Base-by-base conservation (phyloP, 2,113 vertebrate species). In the Callorhinus ursinus region DNA sequence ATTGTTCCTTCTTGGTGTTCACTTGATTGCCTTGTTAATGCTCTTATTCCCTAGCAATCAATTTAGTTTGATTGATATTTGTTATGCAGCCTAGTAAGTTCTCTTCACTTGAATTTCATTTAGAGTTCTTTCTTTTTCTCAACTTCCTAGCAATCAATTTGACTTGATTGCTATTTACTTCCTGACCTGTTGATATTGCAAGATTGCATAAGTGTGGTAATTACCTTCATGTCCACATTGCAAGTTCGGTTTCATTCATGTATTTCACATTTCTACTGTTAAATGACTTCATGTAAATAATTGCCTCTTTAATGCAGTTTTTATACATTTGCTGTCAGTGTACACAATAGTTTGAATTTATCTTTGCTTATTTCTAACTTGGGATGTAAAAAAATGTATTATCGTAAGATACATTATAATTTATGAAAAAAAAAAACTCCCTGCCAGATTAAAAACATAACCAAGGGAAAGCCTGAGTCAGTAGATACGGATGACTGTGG, bases 41-140 rank as follows among this genome's bases (percentile, higher is more conserved):
- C 93, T 97, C 90, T 83, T 96, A 83, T 65, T 98, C 84, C 79
- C 39, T 51, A 94, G 87, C 92, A 98, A 98, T 98, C 97, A 97
- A 63, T 98, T 98, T 97, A 85, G 94, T 96, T 97, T 98, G 97
- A 97, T 98, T 98, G 97, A 98, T 98, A 97, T 98, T 98, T 98
- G 87, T 98, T 93, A 93, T 95, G 97, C 96, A 97, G 92, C 74
- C 69, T 86, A 88, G 65, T 80, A 94, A 98, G 65, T 98, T 97
- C 76, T 55, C 96, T 97, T 98, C 97, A 85, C 61, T 96, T 92
- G 55, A 49, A 69, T 80, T 98, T 97, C 93, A 97, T 97, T 97
- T 97, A 67, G 53, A 33, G 96, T 77, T 46, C 26, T 94, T 76
- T 46, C 46, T 42, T 93, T 95, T 65, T 31, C n/a, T 65, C 39